Evolutionary conservation across 2,888 invertebrate species (phyloP).

Genomic region (Clunio marinus): DNA sequence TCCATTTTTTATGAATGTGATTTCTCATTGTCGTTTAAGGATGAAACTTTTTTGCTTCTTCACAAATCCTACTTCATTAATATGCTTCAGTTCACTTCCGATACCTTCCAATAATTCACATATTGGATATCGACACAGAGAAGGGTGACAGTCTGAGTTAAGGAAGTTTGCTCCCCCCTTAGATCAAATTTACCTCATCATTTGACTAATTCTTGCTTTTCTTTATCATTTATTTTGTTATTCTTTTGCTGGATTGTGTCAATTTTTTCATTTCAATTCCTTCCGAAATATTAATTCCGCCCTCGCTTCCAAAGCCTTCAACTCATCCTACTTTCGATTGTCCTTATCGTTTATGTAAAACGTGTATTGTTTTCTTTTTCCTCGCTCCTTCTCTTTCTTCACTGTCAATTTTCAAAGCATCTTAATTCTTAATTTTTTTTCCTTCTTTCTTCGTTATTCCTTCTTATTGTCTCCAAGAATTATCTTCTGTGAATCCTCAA

Average conservation of each 20-base stretch:
- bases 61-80: constrained; percentile 30
- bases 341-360: constrained; percentile 21
- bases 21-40: constrained; percentile 12
- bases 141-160: not conserved
- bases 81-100: constrained; percentile 26
- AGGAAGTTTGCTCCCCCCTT: not conserved
- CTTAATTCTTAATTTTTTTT: too few species aligned
- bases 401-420: constrained; percentile 12
- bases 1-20: too few species aligned
- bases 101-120: constrained; percentile 30
- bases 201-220: constrained; percentile 5
- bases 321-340: not conserved
- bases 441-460: not conserved
- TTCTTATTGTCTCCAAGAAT: not conserved
- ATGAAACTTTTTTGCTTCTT: not conserved
- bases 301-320: not conserved
- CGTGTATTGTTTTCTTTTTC: constrained; percentile 7
- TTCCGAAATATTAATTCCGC: not conserved
- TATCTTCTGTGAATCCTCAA: too few species aligned
- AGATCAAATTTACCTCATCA: not conserved
- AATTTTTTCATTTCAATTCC: constrained; percentile 18
- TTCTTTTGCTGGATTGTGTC: constrained; percentile 6
- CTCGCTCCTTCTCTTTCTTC: not conserved
- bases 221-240: constrained; percentile 6
- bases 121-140: not conserved